Percentiles rank a stretch among this genome's conserved stretches.
Conservation (phyloP, 1,140 invertebrate species). For the Drosophila pachea region DNA sequence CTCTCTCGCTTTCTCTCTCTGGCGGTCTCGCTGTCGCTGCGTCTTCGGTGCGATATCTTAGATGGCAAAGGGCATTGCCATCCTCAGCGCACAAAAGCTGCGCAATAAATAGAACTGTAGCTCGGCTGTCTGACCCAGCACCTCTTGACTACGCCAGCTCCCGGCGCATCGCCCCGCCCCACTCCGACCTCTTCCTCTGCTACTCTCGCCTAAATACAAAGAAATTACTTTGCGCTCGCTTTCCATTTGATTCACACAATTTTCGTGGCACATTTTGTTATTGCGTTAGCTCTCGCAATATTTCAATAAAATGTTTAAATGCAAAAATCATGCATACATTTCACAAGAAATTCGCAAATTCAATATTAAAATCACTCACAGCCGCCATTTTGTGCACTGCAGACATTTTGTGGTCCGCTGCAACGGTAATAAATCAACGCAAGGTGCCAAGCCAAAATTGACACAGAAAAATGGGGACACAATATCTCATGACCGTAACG, state of each 20-base stretch:
- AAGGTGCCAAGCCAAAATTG: slow-evolving; percentile 25
- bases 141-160: slow-evolving; percentile 28
- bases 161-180: neutral
- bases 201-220: neutral
- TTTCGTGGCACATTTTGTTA: slow-evolving; percentile 43
- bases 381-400: slow-evolving; percentile 37
- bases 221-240: slow-evolving; percentile 44
- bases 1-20: neutral
- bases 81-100: slow-evolving; percentile 71
- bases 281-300: slow-evolving; percentile 40
- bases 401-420: slow-evolving; percentile 35
- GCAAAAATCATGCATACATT: slow-evolving; percentile 60
- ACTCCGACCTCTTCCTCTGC: neutral
- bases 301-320: slow-evolving; percentile 75
- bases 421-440: slow-evolving; percentile 36
- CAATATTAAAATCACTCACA: slow-evolving; percentile 4
- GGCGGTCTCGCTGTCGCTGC: slow-evolving; percentile 31
- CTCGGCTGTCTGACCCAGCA: slow-evolving; percentile 43
- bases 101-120: slow-evolving; percentile 68
- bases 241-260: slow-evolving; percentile 33
- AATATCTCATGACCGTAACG: neutral
- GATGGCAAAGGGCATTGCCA: slow-evolving; percentile 78
- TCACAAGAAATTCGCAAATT: slow-evolving; percentile 30
- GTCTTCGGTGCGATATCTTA: slow-evolving; percentile 57
- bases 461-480: neutral